Conservation (phyloP, 2,113 vertebrate genomes). For the Oreocharis arfaki region DNA sequence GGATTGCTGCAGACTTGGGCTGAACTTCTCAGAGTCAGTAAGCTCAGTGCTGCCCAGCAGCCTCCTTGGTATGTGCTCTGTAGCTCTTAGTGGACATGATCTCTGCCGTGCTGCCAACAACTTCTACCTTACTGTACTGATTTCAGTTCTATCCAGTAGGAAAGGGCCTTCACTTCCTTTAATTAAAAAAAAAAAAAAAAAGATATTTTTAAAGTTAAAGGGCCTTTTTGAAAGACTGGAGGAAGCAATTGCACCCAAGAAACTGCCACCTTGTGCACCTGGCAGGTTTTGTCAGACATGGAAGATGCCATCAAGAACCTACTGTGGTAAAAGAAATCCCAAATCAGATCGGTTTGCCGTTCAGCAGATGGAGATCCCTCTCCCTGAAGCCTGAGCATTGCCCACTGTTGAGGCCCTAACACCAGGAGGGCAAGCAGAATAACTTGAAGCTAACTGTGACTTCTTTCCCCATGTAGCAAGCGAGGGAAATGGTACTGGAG, state of each 20-base stretch:
- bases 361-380: neutral
- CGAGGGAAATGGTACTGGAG: constrained; percentile 94
- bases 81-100: neutral
- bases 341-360: neutral
- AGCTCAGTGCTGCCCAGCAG: neutral
- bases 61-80: neutral
- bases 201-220: neutral
- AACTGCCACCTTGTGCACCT: neutral
- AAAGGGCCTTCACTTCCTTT: neutral
- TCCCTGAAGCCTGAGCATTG: neutral
- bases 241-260: neutral
- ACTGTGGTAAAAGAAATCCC: neutral
- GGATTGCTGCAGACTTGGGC: neutral
- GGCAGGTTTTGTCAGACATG: neutral
- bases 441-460: constrained; percentile 35
- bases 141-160: neutral
- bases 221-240: neutral
- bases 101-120: neutral
- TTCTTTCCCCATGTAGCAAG: constrained; percentile 83
- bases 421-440: neutral
- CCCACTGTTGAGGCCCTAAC: neutral
- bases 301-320: neutral
- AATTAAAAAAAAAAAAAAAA: neutral
- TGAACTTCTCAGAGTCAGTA: neutral
- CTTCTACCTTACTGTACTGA: neutral